Conservation (phyloP, 2,113 vertebrate species). For the Mobula hypostoma region DNA sequence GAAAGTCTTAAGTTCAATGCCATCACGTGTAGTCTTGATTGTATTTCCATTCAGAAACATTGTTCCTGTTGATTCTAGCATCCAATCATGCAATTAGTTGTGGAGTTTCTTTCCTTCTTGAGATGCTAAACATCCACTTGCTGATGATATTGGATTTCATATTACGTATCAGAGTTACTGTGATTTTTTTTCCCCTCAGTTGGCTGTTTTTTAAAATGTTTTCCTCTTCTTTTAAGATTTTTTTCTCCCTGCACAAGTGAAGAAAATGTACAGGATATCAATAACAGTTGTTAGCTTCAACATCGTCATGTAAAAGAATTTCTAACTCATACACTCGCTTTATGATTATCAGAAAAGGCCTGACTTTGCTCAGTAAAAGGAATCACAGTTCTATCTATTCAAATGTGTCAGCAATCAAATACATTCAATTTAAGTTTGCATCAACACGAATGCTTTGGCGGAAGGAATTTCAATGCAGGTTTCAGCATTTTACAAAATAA, state of each 20-base stretch:
- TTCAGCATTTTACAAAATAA: not conserved
- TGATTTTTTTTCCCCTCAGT: not conserved
- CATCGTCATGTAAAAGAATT: no score
- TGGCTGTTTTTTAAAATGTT: not conserved
- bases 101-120: not conserved
- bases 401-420: not conserved
- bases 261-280: no score
- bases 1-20: not conserved
- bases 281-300: no score
- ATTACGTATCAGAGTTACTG: not conserved
- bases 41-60: not conserved
- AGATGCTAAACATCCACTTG: not conserved
- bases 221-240: not conserved
- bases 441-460: not conserved
- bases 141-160: not conserved
- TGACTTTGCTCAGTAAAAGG: not conserved
- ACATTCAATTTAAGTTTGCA: not conserved
- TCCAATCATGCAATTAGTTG: not conserved
- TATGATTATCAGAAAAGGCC: no score
- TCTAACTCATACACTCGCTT: no score
- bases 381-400: not conserved
- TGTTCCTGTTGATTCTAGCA: not conserved
- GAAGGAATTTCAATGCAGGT: not conserved
- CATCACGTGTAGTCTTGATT: not conserved
- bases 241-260: not conserved